Base-by-base conservation (phyloP, 2,888 invertebrate species). In the Chymomyza amoena region DNA sequence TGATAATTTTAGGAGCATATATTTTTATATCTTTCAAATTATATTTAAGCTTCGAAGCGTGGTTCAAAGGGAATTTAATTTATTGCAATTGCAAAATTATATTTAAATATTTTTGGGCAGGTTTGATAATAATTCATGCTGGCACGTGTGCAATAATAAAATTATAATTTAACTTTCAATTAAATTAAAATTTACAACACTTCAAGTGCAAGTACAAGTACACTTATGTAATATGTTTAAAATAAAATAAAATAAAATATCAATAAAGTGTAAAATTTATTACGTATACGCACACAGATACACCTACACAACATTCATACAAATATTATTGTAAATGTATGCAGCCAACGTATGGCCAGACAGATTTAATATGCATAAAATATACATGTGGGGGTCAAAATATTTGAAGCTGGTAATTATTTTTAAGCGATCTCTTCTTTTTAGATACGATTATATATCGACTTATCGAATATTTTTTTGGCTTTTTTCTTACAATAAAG, bases 131-230 rank as follows among this genome's bases (percentile, higher is more conserved):
- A 45, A 45, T 45, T 45, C 39, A 45, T 45, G 13, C 6, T 4
- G 39, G 39, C 39, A 13, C 13, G 39, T 45, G 39, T 45, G 39
- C 39, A 45, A 45, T 45, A 45, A 45, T 45, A 45, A 45, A 45
- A 45, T 45, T 45, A 45, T 45, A 13, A 45, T 13, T 45, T 45
- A 54, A 57, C 57, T 57, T 71, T 74, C 75, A 75, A 78, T 79
- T 77, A 77, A 78, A 77, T 77, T 72, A 69, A 77, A 77, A 72
- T 77, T 75, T 75, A 70, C 72, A 70, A 72, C 78, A 77, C 75
- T 79, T 75, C 45, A 72, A 67, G 70, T 75, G 70, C 28, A 15
- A 36, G 15, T 51, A 25, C 51, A 51, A 64, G 9, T 56, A 32
- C 45, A 68, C 56, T 68, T 62, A 56, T 63, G 63, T 57, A 57